phyloP scores from a whole-genome alignment of 1,140 invertebrate species.

The Chrysomallon squamiferum region DNA sequence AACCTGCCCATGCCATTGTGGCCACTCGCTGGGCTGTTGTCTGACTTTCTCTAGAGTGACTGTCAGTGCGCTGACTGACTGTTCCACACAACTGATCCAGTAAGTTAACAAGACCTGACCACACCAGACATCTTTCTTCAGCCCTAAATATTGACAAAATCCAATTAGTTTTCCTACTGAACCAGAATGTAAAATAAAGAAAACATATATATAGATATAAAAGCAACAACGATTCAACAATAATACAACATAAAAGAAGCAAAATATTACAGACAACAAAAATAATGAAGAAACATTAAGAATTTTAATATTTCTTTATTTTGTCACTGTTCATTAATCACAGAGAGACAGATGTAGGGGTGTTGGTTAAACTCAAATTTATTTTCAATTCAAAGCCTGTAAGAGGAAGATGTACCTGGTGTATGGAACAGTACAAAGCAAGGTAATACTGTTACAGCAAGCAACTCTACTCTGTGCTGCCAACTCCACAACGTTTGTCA shows the following conservation, averaged over 20 bases:
- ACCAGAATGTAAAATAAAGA: too few species aligned
- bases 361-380: too few species aligned
- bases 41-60: constrained; percentile 38
- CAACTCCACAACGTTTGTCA: constrained; percentile 60
- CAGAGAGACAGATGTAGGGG: too few species aligned
- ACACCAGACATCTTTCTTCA: constrained; percentile 62
- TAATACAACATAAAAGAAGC: too few species aligned
- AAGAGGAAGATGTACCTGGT: constrained; percentile 57
- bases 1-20: constrained; percentile 62
- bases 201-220: too few species aligned
- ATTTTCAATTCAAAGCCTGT: too few species aligned
- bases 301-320: too few species aligned
- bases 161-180: not conserved
- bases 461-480: constrained; percentile 57
- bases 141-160: constrained; percentile 34
- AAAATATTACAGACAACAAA: too few species aligned
- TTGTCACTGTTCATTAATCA: too few species aligned
- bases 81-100: constrained; percentile 61
- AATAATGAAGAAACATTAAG: too few species aligned
- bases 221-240: too few species aligned
- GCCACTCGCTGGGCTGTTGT: constrained; percentile 56
- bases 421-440: constrained; percentile 63
- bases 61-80: constrained; percentile 45
- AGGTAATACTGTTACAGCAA: constrained; percentile 60
- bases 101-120: constrained; percentile 61